These are phyloP conservation scores for Avahi laniger DNA, from an alignment of 2,797 vertebrate species.

Conservation along the genomic window DNA sequence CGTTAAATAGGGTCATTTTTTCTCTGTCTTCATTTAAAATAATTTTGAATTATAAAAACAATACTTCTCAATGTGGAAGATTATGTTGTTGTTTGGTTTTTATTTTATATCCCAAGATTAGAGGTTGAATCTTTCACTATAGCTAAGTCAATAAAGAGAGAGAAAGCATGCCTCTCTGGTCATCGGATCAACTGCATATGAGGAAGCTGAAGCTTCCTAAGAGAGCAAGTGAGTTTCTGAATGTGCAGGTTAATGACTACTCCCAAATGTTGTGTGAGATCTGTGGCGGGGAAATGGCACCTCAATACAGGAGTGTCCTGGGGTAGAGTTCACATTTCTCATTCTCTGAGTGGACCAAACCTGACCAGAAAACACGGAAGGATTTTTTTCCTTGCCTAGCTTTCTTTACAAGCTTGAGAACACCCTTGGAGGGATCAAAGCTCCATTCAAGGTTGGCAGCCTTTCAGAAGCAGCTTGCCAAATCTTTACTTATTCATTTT, in stretches of 20 bases:
- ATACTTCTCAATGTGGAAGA: not conserved
- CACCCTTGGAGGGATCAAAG: not conserved
- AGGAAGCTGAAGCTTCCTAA: not conserved
- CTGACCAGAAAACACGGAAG: not conserved
- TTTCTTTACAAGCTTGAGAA: not conserved
- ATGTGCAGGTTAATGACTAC: not conserved
- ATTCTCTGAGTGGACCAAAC: not conserved
- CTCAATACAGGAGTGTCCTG: not conserved
- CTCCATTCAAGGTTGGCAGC: conserved; percentile 9
- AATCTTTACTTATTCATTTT: conserved; percentile 66
- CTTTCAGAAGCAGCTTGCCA: conserved; percentile 40
- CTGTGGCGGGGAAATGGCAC: not conserved
- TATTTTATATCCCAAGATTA: not conserved
- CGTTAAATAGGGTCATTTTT: not conserved
- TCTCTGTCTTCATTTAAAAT: not conserved
- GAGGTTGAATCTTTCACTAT: not conserved
- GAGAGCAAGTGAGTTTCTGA: not conserved
- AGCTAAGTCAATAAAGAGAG: not conserved
- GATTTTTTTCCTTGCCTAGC: not conserved
- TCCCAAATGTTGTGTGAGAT: not conserved
- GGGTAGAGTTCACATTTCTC: not conserved
- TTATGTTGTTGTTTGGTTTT: not conserved
- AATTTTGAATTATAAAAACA: not conserved
- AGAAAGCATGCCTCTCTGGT: not conserved
- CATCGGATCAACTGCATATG: not conserved